Evolutionary conservation across 2,113 vertebrate genomes (phyloP), one percentile per base, ranked within the genome.

Genomic region (Colistium nudipinnis): DNA sequence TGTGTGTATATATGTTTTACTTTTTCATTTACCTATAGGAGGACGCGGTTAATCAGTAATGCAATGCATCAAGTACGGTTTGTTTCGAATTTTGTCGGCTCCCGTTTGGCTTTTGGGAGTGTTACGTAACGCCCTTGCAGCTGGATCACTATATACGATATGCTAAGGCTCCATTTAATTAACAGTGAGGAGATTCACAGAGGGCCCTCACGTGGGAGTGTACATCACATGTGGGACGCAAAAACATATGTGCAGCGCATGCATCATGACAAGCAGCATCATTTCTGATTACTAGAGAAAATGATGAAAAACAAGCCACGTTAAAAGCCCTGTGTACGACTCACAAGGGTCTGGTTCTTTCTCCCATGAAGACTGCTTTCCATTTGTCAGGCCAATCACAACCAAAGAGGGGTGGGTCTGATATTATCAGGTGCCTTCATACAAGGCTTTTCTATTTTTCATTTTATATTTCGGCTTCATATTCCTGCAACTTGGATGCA

Each of bases 101-200:
- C 55, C 85, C 36, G 27, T 76, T 75, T 76, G 74, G 71, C 76
- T 68, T n/a, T 62, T 38, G 33, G 48, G 38, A 48, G 20, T 20
- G 65, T 84, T 89, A 72, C 44, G 54, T 80, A 83, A 83, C 69
- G 2, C 54, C 48, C 54, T 67, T 84, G 52, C 66, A 83, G 81
- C 67, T 75, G 66, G 51, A 84, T 70, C 62, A 63, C 74, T 12
- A 10, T 59, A 39, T 62, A 63, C 74, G 4, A 10, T 59, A 39
- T 62, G 70, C 43, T 73, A 30, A 74, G 44, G n/a, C 64, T 67
- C 65, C 33, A 61, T 71, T 77, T 78, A 83, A 76, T 83, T 85
- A 66, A 44, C 22, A 48, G n/a, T n/a, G n/a, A n/a, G n/a, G n/a
- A n/a, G n/a, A n/a, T n/a, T n/a, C n/a, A n/a, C n/a, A n/a, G n/a